Evolutionary conservation across 2,888 invertebrate genomes (phyloP), one percentile per base, ranked within the genome.

Genomic region (Heliconius ismenius): DNA sequence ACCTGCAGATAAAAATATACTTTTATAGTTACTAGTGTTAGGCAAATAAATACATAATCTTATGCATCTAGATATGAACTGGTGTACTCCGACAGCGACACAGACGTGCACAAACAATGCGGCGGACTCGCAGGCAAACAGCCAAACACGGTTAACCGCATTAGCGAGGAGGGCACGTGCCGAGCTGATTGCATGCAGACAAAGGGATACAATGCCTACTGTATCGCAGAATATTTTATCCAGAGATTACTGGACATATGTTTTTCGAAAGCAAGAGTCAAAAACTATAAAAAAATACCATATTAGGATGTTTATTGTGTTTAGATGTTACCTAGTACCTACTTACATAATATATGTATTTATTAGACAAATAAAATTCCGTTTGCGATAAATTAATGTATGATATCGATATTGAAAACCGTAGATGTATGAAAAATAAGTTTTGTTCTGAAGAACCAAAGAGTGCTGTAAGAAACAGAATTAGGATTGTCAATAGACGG

Each of bases 1-100:
- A 98, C 98, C 98, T 98, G 95, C 79, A 81, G 80, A 60, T 64
- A 81, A 74, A 78, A 43, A 77, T 1, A 62, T 43, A 43, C 7
- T 67, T 62, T 62, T 39, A 36, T 11, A 36, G 15, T 58, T 58
- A n/a, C 0, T 58, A n/a, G 0, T 9, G 6, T 9, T 60, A 26
- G 18, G 43, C 24, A 43, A 7, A 21, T 32, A 43, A 7, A 21
- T 32, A 28, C n/a, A 58, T 70, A 32, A 58, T 58, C 9, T 58
- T 58, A 58, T 58, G 24, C 36, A 73, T 63, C 21, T 63, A 62
- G 43, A 63, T 63, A 63, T 62, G 60, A 62, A 43, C 70, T 39
- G 36, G 26, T 63, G 21, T 49, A 54, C 70, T 32, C 9, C 58
- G 64, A 39, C 62, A 15, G 24, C 36, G 49, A n/a, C 49, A 54